phyloP scores from a whole-genome alignment of 2,797 vertebrate genomes.

The Valencia hispanica region DNA sequence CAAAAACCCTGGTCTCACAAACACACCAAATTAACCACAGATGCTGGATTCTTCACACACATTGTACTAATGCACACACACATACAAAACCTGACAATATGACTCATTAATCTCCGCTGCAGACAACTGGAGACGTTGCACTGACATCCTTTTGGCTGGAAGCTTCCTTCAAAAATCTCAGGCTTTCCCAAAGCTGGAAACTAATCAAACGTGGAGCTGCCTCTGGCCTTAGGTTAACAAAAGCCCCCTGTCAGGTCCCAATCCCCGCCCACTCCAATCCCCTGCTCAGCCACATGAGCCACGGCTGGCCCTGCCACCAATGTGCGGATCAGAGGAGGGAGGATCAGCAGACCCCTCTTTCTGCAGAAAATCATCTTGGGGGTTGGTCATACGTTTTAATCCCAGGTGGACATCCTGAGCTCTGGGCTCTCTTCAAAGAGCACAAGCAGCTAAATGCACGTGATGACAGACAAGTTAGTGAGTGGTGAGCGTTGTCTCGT shows the following conservation, averaged over 20 bases:
- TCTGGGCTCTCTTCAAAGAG: conserved; percentile 63
- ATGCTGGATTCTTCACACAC: conserved; percentile 62
- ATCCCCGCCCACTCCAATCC: conserved; percentile 14
- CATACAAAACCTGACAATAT: conserved; percentile 63
- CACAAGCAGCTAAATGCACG: conserved; percentile 56
- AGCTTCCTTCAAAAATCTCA: conserved; percentile 70
- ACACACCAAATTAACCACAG: conserved; percentile 70
- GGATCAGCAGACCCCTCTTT: conserved; percentile 79
- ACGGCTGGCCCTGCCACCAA: conserved; percentile 70
- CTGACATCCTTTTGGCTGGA: conserved; percentile 78
- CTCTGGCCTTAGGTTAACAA: conserved; percentile 79
- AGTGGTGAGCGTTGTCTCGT: conserved; percentile 38
- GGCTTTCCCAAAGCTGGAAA: conserved; percentile 75
- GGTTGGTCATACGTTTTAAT: conserved; percentile 75
- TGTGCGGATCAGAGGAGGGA: conserved; percentile 61
- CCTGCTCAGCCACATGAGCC: conserved; percentile 69
- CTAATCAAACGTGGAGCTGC: conserved; percentile 79
- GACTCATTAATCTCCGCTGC: conserved; percentile 77
- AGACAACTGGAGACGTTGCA: conserved; percentile 78
- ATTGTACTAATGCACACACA: conserved; percentile 39
- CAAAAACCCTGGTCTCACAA: conserved; percentile 60
- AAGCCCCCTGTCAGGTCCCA: conserved; percentile 76
- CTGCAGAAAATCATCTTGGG: conserved; percentile 79
- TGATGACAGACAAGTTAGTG: conserved; percentile 57
- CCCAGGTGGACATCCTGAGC: conserved; percentile 72